phyloP scores from a whole-genome alignment of 2,888 invertebrate species.

The Orchestes rusci region DNA sequence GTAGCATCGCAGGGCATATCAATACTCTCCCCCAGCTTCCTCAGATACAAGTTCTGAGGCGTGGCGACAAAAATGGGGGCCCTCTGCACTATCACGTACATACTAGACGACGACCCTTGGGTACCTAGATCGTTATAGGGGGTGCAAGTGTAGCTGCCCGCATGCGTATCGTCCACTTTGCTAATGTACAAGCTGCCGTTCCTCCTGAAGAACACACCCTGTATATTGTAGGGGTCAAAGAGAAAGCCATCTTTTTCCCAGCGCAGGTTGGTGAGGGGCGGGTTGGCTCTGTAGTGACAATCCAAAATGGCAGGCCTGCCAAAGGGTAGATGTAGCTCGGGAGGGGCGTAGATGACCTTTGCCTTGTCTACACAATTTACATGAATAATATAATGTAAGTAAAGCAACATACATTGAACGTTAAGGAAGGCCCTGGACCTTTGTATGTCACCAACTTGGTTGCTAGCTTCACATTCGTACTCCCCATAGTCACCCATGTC shows the following conservation, averaged over 20 bases:
- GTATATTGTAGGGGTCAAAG: constrained; percentile 84
- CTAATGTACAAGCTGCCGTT: constrained; percentile 72
- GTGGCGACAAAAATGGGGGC: constrained; percentile 76
- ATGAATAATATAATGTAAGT: no score
- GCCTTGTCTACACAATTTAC: constrained; percentile 64
- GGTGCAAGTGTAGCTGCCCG: constrained; percentile 83
- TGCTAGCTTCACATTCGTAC: constrained; percentile 78
- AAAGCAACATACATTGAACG: constrained; percentile 92
- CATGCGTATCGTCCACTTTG: constrained; percentile 78
- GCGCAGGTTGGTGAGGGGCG: constrained; percentile 77
- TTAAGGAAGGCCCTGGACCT: constrained; percentile 80
- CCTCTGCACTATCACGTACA: constrained; percentile 76
- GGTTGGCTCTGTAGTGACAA: constrained; percentile 86
- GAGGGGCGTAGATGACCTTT: constrained; percentile 80
- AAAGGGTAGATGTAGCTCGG: constrained; percentile 75
- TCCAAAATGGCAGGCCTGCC: constrained; percentile 78
- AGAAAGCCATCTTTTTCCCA: constrained; percentile 93
- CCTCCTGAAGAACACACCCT: constrained; percentile 74
- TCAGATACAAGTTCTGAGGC: constrained; percentile 78
- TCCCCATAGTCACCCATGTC: constrained; percentile 79
- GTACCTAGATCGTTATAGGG: constrained; percentile 86
- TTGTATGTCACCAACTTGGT: constrained; percentile 66
- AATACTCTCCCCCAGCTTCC: constrained; percentile 70
- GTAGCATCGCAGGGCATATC: constrained; percentile 77
- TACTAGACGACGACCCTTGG: constrained; percentile 74